Conservation (phyloP, 2,797 vertebrate species). For the Falco rusticolus region DNA sequence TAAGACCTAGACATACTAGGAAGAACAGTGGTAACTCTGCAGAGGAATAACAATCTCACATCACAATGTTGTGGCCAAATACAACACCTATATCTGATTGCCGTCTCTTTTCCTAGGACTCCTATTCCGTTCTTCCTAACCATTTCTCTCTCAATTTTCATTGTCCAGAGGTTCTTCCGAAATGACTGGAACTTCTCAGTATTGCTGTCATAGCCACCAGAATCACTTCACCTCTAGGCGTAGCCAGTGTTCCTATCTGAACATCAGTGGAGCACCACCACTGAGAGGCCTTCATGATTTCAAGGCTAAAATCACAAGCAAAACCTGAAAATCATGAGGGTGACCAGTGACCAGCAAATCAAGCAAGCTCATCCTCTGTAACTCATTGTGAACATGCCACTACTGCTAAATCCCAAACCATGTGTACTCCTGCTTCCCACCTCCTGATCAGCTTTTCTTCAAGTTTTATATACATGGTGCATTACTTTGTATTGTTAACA, state of each 20-base stretch:
- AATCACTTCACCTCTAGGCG: constrained; percentile 21
- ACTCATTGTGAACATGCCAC: neutral
- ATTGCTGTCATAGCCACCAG: neutral
- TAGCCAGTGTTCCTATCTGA: constrained; percentile 36
- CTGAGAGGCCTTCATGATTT: neutral
- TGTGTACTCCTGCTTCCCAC: neutral
- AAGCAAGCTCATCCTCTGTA: neutral
- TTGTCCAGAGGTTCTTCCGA: neutral
- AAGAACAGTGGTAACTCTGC: neutral
- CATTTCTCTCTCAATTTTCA: neutral
- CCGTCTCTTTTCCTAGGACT: neutral
- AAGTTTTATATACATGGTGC: neutral
- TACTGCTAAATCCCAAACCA: neutral
- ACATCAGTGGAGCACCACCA: neutral
- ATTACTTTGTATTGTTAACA: neutral
- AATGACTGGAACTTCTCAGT: neutral
- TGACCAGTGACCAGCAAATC: neutral
- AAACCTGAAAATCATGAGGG: neutral
- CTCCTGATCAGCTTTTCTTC: neutral
- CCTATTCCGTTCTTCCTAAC: neutral
- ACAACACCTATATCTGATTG: neutral
- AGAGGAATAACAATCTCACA: neutral
- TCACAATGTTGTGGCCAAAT: neutral
- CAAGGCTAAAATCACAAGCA: neutral
- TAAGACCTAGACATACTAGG: neutral